Evolutionary conservation across 2,797 vertebrate species (phyloP), one percentile per base, ranked within the genome.

Genomic region (Hemitrygon akajei): DNA sequence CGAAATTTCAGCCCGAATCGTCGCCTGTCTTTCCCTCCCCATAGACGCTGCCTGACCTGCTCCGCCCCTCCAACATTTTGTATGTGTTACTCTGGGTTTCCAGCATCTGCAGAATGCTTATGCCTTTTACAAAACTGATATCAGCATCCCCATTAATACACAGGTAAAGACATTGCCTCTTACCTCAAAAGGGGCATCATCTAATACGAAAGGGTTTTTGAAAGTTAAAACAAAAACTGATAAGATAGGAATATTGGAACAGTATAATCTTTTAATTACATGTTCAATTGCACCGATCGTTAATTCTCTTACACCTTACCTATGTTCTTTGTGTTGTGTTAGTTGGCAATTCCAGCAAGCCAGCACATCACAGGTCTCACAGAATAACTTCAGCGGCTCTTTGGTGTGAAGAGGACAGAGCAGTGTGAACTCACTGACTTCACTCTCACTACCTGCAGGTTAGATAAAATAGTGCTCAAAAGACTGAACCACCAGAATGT

Each of bases 251-350:
- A 86, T n/a, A 22, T 10, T 5, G 18, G n/a, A 69, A 89, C n/a
- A 34, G 30, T 86, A 56, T 20, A 37, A 89, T 69, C 20, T 20
- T 37, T n/a, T n/a, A 63, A n/a, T 84, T 12, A 14, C 25, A 63
- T 87, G 12, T 63, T 89, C 14, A 63, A 87, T 34, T 5, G 34
- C 84, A 34, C 58, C 63, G 25, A 5, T 11, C 5, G 60, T 7
- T 89, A 9, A 89, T 37, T 37, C 10, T 5, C n/a, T 2, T 86
- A 11, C 27, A 86, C 27, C 81, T 27, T 95, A 97, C 97, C 97
- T 97, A 96, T 97, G 97, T 0, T 97, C 97, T 93, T 96, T 96
- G 94, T 97, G 97, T 16, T 97, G 96, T n/a, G 95, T 92, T 95
- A 97, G 95, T 27, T 97, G 95, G 95, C 97, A 97, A 94, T 95